These are phyloP conservation scores for Furcula furcula DNA, from an alignment of 2,888 invertebrate species.

Conservation along the genomic window DNA sequence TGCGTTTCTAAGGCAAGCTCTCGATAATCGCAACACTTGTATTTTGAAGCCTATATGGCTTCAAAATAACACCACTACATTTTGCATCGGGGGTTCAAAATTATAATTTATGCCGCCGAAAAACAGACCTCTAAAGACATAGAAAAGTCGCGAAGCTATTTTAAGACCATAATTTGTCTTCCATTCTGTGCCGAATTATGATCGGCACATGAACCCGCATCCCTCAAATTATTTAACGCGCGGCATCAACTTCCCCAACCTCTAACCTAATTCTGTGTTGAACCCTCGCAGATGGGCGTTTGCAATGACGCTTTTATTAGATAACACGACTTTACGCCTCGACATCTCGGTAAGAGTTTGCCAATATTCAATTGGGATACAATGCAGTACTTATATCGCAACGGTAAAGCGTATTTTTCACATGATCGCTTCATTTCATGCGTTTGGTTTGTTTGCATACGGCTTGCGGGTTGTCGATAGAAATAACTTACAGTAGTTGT, in stretches of 20 bases:
- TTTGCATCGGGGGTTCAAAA: no score
- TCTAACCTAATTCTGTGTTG: constrained; percentile 63
- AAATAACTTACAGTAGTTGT: constrained; percentile 6
- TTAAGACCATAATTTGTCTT: constrained; percentile 48
- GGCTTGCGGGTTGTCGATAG: constrained; percentile 15
- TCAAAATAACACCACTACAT: no score
- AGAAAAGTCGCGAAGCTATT: constrained; percentile 17
- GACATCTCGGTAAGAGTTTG: constrained; percentile 17
- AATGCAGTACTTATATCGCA: constrained; percentile 25
- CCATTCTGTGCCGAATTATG: constrained; percentile 58
- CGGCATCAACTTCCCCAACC: constrained; percentile 54
- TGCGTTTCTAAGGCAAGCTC: no score
- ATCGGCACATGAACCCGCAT: constrained; percentile 54
- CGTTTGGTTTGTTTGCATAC: constrained; percentile 30
- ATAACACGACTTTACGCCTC: constrained; percentile 41
- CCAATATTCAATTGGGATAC: constrained; percentile 38
- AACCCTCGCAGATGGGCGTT: constrained; percentile 55
- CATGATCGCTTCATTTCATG: constrained; percentile 32
- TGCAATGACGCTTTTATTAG: constrained; percentile 58
- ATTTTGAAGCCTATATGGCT: no score
- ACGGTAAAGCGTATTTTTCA: constrained; percentile 27
- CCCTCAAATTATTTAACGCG: constrained; percentile 56
- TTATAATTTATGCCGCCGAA: no score
- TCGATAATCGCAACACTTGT: no score
- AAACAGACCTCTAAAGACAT: no score